phyloP scores from a whole-genome alignment of 2,797 vertebrate genomes.

The Macroramphosus scolopax region DNA sequence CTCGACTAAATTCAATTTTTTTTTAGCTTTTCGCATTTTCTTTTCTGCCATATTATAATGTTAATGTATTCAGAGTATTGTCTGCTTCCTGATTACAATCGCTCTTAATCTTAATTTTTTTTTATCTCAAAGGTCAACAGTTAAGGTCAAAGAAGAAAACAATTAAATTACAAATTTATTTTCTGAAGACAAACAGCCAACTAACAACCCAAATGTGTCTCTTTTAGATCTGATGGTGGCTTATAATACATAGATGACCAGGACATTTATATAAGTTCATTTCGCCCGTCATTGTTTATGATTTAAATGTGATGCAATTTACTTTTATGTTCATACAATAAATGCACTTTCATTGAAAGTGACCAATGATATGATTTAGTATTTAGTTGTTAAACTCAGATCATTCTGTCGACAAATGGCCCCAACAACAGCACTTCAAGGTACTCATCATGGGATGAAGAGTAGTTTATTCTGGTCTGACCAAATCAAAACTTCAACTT shows the following conservation, averaged over 20 bases:
- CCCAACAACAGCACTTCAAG: conserved; percentile 7
- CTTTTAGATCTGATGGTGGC: too few relatives aligned
- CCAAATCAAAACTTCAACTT: conserved; percentile 17
- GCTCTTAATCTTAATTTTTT: not conserved
- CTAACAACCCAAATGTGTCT: too few relatives aligned
- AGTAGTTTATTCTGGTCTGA: conserved; percentile 20
- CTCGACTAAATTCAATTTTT: not conserved
- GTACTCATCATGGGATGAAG: conserved; percentile 3
- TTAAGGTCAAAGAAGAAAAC: not conserved
- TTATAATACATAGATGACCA: not conserved
- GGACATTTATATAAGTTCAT: not conserved
- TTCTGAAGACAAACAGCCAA: too few relatives aligned
- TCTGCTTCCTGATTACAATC: not conserved
- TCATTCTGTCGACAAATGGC: conserved; percentile 2
- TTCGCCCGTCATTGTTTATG: not conserved
- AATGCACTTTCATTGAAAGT: conserved; percentile 2
- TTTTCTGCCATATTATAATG: too few relatives aligned
- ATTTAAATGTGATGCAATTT: too few relatives aligned
- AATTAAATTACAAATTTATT: too few relatives aligned
- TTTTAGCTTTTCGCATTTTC: too few relatives aligned
- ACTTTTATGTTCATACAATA: conserved; percentile 22
- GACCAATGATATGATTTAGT: conserved; percentile 5
- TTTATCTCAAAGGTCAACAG: conserved; percentile 4
- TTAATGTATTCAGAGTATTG: too few relatives aligned
- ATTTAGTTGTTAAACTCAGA: conserved; percentile 6